Evolutionary conservation across 2,797 vertebrate genomes (phyloP), one percentile per base, ranked within the genome.

Genomic region (Enteromius treurensis): DNA sequence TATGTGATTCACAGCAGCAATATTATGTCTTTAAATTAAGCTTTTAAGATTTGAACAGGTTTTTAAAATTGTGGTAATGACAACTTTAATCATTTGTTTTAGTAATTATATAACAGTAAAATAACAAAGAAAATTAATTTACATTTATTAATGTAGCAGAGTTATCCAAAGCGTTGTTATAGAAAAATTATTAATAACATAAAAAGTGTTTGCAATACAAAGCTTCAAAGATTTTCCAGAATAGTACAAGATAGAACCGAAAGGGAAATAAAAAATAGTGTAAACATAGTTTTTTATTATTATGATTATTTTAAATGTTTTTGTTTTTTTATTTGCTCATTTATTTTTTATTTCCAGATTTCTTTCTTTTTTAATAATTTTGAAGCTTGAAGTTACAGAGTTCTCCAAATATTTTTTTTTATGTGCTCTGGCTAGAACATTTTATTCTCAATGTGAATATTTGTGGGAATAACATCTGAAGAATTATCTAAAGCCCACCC

Each of bases 371-470:
- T 37, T 85, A n/a, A 23, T 90, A 85, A 73, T 34, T 74, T 74
- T 74, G 29, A 26, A 70, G 68, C 3, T 86, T 85, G 32, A 86
- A 74, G 90, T 84, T 88, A 89, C 89, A 88, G 88, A 89, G 83
- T 65, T 88, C 90, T 89, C 83, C 79, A 85, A 87, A 82, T 87
- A 65, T 88, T 89, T 62, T 7, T 7, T 88, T 89, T 64, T 8
- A 47, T 75, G 40, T 78, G 37, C 45, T 77, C 47, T 85, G 80
- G 81, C 49, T 5, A 70, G 75, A 89, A 88, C 81, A 90, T 91
- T 90, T 91, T 90, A 90, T 93, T 86, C 71, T 84, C 15, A 45
- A n/a, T 21, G 17, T 45, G 55, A 80, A 58, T 80, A 45, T 80
- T 76, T 85, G 67, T 21, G 11, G 26, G 7, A 47, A 82, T 62